These are phyloP conservation scores for Periophthalmus modestus DNA, from an alignment of 2,113 vertebrate species.

Conservation along the genomic window DNA sequence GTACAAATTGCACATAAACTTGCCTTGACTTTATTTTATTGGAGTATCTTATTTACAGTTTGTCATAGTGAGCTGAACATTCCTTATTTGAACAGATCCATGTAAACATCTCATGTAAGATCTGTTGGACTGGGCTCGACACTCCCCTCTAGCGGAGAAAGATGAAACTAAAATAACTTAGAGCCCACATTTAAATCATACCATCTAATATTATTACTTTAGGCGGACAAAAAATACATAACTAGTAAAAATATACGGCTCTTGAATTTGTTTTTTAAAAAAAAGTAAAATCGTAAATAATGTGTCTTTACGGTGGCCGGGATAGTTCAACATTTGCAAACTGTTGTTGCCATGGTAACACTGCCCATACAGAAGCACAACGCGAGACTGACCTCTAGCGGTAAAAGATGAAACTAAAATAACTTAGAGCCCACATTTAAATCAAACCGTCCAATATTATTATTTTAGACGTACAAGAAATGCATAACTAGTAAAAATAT, in stretches of 20 bases:
- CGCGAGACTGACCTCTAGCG: slow-evolving; percentile 49
- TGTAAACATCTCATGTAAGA: too few relatives aligned
- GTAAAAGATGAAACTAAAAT: not conserved
- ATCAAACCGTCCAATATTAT: not conserved
- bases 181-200: not conserved
- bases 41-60: too few relatives aligned
- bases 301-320: not conserved
- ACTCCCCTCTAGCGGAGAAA: slow-evolving; percentile 49
- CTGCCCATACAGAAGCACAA: not conserved
- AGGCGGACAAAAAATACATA: not conserved
- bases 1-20: too few relatives aligned
- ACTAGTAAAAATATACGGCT: not conserved
- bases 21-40: too few relatives aligned
- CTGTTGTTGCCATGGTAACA: slow-evolving; percentile 51
- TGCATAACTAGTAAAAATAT: not conserved
- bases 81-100: too few relatives aligned
- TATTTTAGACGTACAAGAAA: not conserved
- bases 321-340: not conserved
- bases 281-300: too few relatives aligned
- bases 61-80: too few relatives aligned
- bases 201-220: not conserved
- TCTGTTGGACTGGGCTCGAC: not conserved
- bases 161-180: not conserved
- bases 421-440: not conserved
- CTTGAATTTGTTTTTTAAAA: not conserved